Conservation (phyloP, 2,797 vertebrate species). For the Gouania willdenowi region DNA sequence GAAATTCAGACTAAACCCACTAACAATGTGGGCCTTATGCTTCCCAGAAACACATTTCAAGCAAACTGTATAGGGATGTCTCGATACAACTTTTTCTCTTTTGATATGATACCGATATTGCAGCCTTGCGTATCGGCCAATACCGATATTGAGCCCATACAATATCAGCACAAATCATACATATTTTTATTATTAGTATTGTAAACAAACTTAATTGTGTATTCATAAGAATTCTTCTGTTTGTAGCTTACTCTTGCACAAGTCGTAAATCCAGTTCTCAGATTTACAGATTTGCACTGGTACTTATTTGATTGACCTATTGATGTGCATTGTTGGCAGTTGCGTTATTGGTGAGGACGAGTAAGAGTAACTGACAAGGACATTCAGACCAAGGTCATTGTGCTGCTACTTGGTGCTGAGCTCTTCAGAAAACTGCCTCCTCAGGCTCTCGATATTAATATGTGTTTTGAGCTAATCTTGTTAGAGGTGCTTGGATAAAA, state of each 20-base stretch:
- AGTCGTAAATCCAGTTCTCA: slow-evolving; percentile 47
- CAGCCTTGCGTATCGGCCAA: no score
- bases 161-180: no score
- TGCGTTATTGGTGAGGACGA: slow-evolving; percentile 51
- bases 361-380: slow-evolving; percentile 69
- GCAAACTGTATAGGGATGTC: no score
- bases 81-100: no score
- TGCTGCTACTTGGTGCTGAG: slow-evolving; percentile 49
- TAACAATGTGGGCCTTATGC: no score
- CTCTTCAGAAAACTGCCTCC: slow-evolving; percentile 53
- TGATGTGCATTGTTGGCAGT: slow-evolving; percentile 59
- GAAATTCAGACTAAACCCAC: no score
- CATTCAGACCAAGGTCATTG: slow-evolving; percentile 54
- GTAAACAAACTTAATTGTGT: no score
- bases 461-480: slow-evolving; percentile 50
- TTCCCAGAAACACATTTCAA: no score
- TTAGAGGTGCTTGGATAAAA: slow-evolving; percentile 46
- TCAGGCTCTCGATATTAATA: slow-evolving; percentile 49
- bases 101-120: no score
- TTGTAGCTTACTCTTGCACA: slow-evolving; percentile 2
- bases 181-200: no score
- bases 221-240: background rate
- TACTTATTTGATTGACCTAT: slow-evolving; percentile 62
- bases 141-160: no score
- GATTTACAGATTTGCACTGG: slow-evolving; percentile 51